phyloP scores from a whole-genome alignment of 2,113 vertebrate genomes.

The Asarcornis scutulata region DNA sequence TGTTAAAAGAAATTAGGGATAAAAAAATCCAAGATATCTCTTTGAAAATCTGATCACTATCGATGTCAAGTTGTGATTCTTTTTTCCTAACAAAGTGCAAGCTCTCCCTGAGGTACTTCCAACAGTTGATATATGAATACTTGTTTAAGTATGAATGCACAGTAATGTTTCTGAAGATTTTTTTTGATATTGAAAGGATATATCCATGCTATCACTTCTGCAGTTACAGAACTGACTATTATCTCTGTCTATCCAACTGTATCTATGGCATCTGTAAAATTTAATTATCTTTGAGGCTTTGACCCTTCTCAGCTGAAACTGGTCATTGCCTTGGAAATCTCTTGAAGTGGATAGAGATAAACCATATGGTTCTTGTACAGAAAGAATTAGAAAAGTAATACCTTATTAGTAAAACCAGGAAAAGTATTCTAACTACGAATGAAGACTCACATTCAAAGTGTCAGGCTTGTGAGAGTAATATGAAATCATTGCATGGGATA shows the following conservation, averaged over 20 bases:
- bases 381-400: neutral
- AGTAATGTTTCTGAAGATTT: neutral
- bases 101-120: neutral
- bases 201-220: neutral
- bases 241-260: neutral
- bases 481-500: neutral
- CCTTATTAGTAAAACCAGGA: neutral
- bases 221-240: neutral
- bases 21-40: neutral
- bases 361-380: neutral
- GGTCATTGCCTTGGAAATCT: neutral
- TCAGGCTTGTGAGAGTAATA: neutral
- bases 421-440: neutral
- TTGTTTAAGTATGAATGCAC: neutral
- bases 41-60: neutral
- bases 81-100: neutral
- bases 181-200: neutral
- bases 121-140: neutral
- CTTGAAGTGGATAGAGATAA: neutral
- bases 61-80: accelerated
- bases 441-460: neutral
- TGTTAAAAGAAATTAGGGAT: neutral
- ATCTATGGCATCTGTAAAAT: neutral
- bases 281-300: neutral
- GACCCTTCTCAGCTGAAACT: neutral